These are phyloP conservation scores for Cyprinella venusta DNA, from an alignment of 2,797 vertebrate genomes.

Conservation along the genomic window DNA sequence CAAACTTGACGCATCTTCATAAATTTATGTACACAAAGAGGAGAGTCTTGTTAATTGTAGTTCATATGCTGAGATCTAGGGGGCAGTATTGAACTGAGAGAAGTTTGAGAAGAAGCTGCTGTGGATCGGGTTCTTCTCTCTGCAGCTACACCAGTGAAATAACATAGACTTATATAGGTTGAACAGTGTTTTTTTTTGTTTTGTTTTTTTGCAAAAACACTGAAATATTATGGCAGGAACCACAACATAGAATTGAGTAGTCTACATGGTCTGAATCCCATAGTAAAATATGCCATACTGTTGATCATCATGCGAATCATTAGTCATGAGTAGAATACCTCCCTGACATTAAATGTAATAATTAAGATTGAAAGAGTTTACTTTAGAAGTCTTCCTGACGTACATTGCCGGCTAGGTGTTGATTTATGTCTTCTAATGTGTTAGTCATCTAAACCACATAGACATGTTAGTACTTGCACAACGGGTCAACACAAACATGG, in stretches of 20 bases:
- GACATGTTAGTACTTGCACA: constrained; percentile 6
- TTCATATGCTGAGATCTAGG: constrained; percentile 70
- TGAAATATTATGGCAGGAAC: neutral
- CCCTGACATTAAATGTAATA: neutral
- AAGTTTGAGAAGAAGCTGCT: constrained; percentile 41
- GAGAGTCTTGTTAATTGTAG: constrained; percentile 55
- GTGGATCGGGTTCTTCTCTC: constrained; percentile 5
- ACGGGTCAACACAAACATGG: constrained; percentile 4
- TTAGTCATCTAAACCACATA: constrained; percentile 15
- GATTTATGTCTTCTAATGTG: neutral
- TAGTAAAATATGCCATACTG: neutral
- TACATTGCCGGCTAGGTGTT: neutral
- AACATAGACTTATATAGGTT: neutral
- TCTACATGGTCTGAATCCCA: neutral
- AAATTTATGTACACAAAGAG: neutral
- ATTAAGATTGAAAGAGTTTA: constrained; percentile 4
- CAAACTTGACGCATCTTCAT: neutral
- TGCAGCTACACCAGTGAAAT: constrained; percentile 30
- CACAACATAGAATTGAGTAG: neutral
- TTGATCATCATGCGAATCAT: neutral
- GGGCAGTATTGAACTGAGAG: constrained; percentile 81
- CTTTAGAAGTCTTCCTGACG: neutral
- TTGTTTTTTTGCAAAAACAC: neutral
- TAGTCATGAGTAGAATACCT: neutral
- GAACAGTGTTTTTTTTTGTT: neutral